Evolutionary conservation across 2,113 vertebrate genomes (phyloP).

Genomic region (Plestiodon gilberti): DNA sequence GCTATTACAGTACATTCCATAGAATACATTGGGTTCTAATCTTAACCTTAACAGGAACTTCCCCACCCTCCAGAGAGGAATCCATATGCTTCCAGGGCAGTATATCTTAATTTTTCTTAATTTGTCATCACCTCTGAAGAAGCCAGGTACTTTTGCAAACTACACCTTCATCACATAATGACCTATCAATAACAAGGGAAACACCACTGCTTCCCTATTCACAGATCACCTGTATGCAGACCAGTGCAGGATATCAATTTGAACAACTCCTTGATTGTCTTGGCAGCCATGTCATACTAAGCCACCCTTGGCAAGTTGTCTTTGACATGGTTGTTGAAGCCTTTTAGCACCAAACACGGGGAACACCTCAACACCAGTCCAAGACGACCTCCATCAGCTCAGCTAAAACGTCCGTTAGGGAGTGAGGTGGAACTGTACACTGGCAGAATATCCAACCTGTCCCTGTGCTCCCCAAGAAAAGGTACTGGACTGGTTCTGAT

Average conservation of each 20-base stretch:
- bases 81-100: background rate
- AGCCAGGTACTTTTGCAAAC: background rate
- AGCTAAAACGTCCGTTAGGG: too few species aligned
- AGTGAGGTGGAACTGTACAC: too few species aligned
- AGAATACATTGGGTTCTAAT: too few species aligned
- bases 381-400: background rate
- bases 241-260: background rate
- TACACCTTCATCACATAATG: background rate
- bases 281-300: background rate
- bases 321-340: background rate
- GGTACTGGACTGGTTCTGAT: too few species aligned
- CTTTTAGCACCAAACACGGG: background rate
- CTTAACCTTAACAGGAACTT: too few species aligned
- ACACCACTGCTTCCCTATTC: background rate
- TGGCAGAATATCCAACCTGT: too few species aligned
- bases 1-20: too few species aligned
- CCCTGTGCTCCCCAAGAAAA: too few species aligned
- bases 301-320: too few species aligned
- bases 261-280: background rate
- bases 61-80: background rate
- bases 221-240: background rate
- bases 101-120: background rate
- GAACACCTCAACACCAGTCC: background rate
- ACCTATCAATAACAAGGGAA: background rate
- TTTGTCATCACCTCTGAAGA: background rate